Conservation (phyloP, 2,797 vertebrate genomes). For the Sciurus carolinensis region DNA sequence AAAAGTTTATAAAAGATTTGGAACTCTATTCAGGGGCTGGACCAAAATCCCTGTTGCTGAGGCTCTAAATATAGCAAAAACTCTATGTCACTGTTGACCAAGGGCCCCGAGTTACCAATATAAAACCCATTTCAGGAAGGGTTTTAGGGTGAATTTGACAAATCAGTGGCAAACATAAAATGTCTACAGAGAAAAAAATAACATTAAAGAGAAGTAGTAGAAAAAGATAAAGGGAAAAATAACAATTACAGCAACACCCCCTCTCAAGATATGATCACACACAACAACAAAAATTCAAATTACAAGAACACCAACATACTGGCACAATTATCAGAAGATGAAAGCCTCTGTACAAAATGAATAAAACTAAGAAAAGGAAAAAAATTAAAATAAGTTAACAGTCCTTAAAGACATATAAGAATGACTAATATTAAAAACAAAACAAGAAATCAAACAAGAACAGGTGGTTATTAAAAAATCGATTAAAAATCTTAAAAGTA, state of each 20-base stretch:
- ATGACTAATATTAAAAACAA: neutral
- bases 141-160: neutral
- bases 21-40: neutral
- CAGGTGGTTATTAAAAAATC: neutral
- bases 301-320: neutral
- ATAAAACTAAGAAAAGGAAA: neutral
- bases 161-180: conserved; percentile 1
- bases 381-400: neutral
- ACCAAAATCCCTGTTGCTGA: neutral
- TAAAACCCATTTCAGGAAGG: neutral
- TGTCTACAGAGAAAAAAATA: conserved; percentile 38
- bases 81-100: neutral
- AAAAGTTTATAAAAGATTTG: neutral
- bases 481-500: conserved; percentile 26
- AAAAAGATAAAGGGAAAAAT: neutral
- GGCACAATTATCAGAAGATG: neutral
- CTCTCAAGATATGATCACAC: neutral
- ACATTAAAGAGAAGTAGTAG: neutral
- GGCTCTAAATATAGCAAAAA: neutral
- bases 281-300: neutral
- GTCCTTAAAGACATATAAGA: neutral
- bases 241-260: neutral
- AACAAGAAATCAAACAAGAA: neutral
- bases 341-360: neutral
- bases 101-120: neutral